Evolutionary conservation across 2,113 vertebrate genomes (phyloP), one percentile per base, ranked within the genome.

Genomic region (Brachyhypopomus gauderio): DNA sequence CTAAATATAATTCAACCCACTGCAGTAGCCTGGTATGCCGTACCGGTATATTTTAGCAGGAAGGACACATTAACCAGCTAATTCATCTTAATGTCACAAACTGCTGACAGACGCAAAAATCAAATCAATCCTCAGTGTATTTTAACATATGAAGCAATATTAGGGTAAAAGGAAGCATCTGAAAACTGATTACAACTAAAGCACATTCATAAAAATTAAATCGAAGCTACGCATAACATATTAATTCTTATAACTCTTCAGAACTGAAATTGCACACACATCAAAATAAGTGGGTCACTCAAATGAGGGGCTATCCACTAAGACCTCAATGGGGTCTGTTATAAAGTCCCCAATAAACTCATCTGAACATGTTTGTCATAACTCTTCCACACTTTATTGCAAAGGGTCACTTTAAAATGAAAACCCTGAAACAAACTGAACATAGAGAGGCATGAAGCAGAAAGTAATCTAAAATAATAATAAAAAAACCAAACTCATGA

Each of bases 321-420:
- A 22, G 52, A 36, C 17, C 36, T 60, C 34, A 36, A 19, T n/a
- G 36, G 59, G 27, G 34, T 38, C 0, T 6, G 56, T 56, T 56
- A 56, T 3, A 56, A 16, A 22, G 19, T 71, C 14, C n/a, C 22
- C n/a, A 71, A 34, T n/a, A 34, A 22, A 48, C 70, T 76, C 85
- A 83, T 88, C 88, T 72, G 82, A 72, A 34, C 75, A 80, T 84
- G 86, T 88, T 88, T 86, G 87, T 25, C 88, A 48, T 79, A 8
- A 78, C 81, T 38, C 25, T 75, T 84, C 88, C 55, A 81, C 66
- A 79, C 90, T 77, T 94, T 93, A 96, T 95, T 96, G 95, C 95
- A 88, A 94, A 93, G 93, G 93, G 88, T 91, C 91, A 91, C 88
- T 89, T 88, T 88, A 88, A 63, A 84, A 86, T 78, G 38, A 85